A percentile compares a stretch with the other conserved stretches of the same genome.
phyloP scores from a whole-genome alignment of 2,113 vertebrate species.

The Ochotona curzoniae region DNA sequence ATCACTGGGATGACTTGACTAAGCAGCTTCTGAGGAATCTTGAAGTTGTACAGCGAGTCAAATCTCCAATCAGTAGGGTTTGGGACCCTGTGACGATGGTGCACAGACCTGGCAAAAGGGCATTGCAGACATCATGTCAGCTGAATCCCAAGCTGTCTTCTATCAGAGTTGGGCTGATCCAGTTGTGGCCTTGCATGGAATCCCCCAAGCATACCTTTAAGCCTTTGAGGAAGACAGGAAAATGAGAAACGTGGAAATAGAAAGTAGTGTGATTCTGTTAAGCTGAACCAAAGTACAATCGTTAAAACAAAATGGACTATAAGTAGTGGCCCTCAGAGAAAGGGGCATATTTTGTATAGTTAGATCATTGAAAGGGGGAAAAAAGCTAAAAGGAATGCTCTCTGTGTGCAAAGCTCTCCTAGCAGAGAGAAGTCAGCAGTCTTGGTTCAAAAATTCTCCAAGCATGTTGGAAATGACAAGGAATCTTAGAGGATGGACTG shows the following conservation, averaged over 20 bases:
- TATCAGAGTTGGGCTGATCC: background rate
- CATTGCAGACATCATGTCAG: background rate
- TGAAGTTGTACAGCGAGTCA: background rate
- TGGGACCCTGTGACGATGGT: background rate
- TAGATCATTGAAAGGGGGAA: background rate
- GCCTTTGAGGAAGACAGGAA: background rate
- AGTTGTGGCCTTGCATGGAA: background rate
- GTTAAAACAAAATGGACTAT: conserved; percentile 35
- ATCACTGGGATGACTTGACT: background rate
- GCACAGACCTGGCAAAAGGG: background rate
- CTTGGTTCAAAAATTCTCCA: conserved; percentile 42
- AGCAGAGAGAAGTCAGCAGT: background rate
- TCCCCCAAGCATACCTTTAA: background rate
- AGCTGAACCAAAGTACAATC: conserved; percentile 63
- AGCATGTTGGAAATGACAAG: background rate
- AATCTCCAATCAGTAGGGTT: background rate
- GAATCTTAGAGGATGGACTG: background rate
- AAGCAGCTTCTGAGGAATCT: background rate
- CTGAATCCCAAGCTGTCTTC: conserved; percentile 43
- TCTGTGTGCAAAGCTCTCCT: background rate
- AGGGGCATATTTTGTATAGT: conserved; percentile 41
- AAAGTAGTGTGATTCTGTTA: conserved; percentile 37
- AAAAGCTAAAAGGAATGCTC: background rate
- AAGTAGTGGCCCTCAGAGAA: conserved; percentile 30
- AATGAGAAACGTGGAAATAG: background rate